These are phyloP conservation scores for Cervus canadensis DNA, from an alignment of 2,113 vertebrate species.

Conservation along the genomic window DNA sequence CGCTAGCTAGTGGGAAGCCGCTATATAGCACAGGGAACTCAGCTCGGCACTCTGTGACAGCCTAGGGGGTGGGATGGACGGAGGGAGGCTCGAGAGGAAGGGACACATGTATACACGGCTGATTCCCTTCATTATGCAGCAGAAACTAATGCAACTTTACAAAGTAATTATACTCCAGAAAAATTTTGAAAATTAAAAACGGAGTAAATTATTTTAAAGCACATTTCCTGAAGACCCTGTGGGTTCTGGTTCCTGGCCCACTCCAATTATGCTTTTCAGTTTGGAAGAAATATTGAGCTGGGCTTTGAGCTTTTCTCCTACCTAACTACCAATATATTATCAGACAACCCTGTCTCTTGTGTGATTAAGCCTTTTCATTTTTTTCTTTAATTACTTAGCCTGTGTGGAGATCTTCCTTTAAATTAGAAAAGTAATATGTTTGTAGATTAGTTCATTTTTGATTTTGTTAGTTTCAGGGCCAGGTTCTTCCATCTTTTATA, in stretches of 20 bases:
- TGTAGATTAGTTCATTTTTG: background rate
- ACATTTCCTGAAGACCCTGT: background rate
- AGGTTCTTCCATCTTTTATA: background rate
- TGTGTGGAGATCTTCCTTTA: background rate
- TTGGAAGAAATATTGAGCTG: conserved; percentile 14
- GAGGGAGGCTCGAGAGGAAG: background rate
- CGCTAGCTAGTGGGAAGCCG: background rate
- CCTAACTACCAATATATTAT: background rate
- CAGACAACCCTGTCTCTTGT: background rate
- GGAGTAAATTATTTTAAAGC: background rate
- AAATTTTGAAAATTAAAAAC: background rate
- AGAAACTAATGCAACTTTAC: background rate
- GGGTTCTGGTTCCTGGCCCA: background rate
- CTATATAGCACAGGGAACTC: background rate
- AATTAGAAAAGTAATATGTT: conserved; percentile 17
- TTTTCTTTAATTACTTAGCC: background rate
- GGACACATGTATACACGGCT: background rate
- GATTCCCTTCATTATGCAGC: background rate
- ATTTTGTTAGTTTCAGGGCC: background rate
- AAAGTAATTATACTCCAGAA: background rate
- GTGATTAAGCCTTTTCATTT: background rate
- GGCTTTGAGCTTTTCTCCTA: background rate
- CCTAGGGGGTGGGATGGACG: background rate
- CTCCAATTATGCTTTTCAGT: background rate
- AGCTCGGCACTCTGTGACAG: background rate